Evolutionary conservation across 2,888 invertebrate species (phyloP).

Genomic region (Lysandra coridon): DNA sequence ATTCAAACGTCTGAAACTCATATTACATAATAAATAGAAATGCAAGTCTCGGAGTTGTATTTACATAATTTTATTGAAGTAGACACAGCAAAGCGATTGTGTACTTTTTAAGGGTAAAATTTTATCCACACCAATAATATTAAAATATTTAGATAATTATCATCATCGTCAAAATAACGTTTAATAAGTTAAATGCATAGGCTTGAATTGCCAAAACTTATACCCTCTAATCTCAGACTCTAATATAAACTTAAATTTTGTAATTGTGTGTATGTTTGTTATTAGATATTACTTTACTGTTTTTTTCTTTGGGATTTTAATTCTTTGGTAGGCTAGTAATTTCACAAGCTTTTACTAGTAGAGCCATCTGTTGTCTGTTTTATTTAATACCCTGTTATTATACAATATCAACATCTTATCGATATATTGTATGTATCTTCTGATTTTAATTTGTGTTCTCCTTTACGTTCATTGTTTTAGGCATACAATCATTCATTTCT

Average conservation of each 20-base stretch:
- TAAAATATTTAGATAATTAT: neutral
- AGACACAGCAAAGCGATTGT: neutral
- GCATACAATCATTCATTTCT: neutral
- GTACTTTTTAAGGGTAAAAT: neutral
- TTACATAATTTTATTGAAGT: constrained; percentile 17
- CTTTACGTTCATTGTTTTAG: neutral
- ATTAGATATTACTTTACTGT: no score
- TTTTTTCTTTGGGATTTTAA: no score
- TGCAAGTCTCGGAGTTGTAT: neutral
- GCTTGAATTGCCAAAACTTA: neutral
- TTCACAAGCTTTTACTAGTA: neutral
- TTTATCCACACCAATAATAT: neutral
- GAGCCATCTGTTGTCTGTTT: neutral
- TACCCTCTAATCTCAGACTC: no score
- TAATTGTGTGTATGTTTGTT: neutral
- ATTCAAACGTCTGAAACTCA: constrained; percentile 9
- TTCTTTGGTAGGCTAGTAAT: no score
- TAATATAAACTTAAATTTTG: neutral
- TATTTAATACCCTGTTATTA: neutral
- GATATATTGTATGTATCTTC: neutral
- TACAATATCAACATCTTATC: neutral
- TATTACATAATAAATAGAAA: constrained; percentile 5
- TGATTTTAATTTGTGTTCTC: neutral
- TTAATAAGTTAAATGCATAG: no score
- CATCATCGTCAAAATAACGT: neutral